A percentile compares a stretch with the other conserved stretches of the same genome.
These are phyloP conservation scores for Osmerus mordax DNA, from an alignment of 2,113 vertebrate genomes.

Conservation along the genomic window DNA sequence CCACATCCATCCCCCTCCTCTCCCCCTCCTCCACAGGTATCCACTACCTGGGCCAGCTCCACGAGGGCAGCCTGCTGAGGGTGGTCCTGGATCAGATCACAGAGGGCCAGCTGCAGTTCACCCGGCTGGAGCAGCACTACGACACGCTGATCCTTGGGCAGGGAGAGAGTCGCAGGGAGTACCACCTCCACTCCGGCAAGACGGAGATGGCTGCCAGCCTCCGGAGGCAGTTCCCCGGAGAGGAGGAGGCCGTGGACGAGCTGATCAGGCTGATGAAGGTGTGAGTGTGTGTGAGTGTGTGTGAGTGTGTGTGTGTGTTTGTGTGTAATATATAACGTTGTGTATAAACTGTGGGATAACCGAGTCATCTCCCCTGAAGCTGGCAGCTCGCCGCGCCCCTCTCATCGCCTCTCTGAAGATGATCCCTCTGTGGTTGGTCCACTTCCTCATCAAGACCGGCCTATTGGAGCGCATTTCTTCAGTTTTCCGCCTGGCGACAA, in stretches of 20 bases:
- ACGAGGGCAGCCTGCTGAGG: constrained; percentile 71
- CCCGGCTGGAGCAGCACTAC: constrained; percentile 72
- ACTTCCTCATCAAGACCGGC: constrained; percentile 55
- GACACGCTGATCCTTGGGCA: constrained; percentile 69
- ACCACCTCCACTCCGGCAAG: constrained; percentile 72
- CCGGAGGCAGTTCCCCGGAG: constrained; percentile 75
- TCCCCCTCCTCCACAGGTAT: constrained; percentile 55
- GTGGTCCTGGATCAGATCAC: constrained; percentile 80
- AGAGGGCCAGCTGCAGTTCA: constrained; percentile 78
- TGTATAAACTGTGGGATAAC: background rate
- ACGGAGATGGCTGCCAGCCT: constrained; percentile 63
- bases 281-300: background rate
- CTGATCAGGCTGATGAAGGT: constrained; percentile 80
- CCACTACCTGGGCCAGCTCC: constrained; percentile 58
- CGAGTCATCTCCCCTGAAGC: constrained; percentile 44
- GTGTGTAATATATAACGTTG: background rate
- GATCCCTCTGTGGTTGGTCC: constrained; percentile 64
- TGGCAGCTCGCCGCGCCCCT: constrained; percentile 60
- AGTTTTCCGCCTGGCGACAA: constrained; percentile 67
- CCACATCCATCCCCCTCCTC: background rate
- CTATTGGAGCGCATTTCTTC: constrained; percentile 69
- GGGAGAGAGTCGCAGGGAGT: constrained; percentile 49
- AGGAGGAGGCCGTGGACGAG: constrained; percentile 71
- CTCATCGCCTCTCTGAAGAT: constrained; percentile 74
- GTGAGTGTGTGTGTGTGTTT: background rate